These are phyloP conservation scores for Erynnis tages DNA, from an alignment of 2,888 invertebrate genomes.

Conservation along the genomic window DNA sequence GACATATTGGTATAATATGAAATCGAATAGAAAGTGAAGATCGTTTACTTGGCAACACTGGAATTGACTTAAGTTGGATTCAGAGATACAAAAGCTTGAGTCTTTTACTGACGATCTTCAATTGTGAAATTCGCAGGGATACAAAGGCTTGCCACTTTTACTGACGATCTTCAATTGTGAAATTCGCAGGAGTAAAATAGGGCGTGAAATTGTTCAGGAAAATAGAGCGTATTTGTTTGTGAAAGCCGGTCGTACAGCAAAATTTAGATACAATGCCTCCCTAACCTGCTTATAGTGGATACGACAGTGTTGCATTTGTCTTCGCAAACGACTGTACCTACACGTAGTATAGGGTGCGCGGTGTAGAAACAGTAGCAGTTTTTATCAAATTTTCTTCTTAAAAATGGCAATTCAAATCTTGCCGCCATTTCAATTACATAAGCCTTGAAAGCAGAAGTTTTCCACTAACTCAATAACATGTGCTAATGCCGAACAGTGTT, in stretches of 20 bases:
- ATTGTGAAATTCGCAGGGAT: slow-evolving; percentile 63
- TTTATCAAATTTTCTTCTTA: no score
- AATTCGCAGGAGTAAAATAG: slow-evolving; percentile 72
- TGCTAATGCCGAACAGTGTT: no score
- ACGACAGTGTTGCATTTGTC: slow-evolving; percentile 55
- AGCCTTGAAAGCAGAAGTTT: no score
- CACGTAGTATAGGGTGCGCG: no score
- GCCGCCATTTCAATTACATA: no score
- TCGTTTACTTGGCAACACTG: slow-evolving; percentile 62
- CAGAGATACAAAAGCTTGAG: slow-evolving; percentile 56
- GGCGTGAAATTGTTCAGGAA: slow-evolving; percentile 73
- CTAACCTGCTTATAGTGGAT: slow-evolving; percentile 48
- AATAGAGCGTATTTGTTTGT: slow-evolving; percentile 73
- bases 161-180: slow-evolving; percentile 67
- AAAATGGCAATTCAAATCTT: no score
- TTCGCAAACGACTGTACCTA: slow-evolving; percentile 39
- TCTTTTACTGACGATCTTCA: slow-evolving; percentile 63
- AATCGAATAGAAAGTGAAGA: slow-evolving; percentile 63
- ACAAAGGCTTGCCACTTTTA: slow-evolving; percentile 57
- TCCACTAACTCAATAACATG: no score
- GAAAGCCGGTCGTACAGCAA: slow-evolving; percentile 56
- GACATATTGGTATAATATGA: slow-evolving; percentile 27
- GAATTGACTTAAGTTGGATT: no score
- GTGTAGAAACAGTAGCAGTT: no score
- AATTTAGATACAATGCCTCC: slow-evolving; percentile 60